Conservation (phyloP, 2,113 vertebrate species). For the Phalacrocorax carbo region DNA sequence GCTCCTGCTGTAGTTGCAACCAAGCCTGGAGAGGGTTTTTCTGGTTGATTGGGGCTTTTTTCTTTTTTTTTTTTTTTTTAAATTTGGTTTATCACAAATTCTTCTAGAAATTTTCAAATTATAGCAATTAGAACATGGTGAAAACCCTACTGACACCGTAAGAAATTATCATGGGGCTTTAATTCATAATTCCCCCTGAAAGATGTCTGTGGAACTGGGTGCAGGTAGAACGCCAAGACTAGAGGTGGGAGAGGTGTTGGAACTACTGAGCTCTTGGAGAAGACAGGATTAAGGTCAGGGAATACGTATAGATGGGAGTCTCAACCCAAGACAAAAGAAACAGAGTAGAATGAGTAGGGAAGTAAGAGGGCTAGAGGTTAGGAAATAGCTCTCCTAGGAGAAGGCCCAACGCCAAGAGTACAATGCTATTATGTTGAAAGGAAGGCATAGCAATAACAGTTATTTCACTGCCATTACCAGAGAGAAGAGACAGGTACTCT, state of each 20-base stretch:
- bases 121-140: not conserved
- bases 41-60: not conserved
- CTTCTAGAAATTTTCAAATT: not conserved
- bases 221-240: not conserved
- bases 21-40: not conserved
- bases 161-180: not conserved
- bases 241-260: not conserved
- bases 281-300: not conserved
- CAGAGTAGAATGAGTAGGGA: not conserved
- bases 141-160: not conserved
- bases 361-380: not conserved
- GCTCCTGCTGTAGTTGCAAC: slow-evolving; percentile 11
- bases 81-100: not conserved
- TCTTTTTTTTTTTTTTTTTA: not conserved
- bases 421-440: not conserved
- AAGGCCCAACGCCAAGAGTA: not conserved
- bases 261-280: not conserved
- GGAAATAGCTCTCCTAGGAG: not conserved
- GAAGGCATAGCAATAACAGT: not conserved
- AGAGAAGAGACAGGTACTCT: not conserved
- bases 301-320: not conserved
- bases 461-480: not conserved
- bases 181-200: not conserved
- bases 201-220: not conserved
- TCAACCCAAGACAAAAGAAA: not conserved